Base-by-base conservation (phyloP, 1,140 invertebrate species). In the Neodiprion virginianus region DNA sequence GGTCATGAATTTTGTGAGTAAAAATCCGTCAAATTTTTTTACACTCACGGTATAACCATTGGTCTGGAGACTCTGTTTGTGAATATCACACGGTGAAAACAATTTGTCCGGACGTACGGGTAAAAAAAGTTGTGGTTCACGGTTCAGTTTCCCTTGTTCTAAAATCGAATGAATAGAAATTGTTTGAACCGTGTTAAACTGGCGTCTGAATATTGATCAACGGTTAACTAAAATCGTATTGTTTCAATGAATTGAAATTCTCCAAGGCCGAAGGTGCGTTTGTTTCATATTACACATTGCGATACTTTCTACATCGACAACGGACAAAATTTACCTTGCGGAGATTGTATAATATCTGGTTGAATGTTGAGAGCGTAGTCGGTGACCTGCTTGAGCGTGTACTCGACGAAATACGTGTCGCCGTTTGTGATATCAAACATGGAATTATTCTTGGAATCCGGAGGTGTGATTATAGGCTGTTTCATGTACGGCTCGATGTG, bases 401-500 rank as follows among this genome's bases (percentile, higher is more conserved):
- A 90, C 48, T 89, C 88, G 8, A 90, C 89, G 73, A 90, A 89
- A 75, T 90, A 91, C 10, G 89, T 88, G 81, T 90, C 89, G 21
- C 89, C 88, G 72, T 89, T 88, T 17, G 88, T 89, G 4, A 90
- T 89, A 74, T 89, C 88, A 53, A 89, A 80, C 88, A 89, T 88
- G 3, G 88, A 90, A 76, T 88, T 90, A 75, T 87, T 89, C 68
- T 86, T 85, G 49, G 88, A 88, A 75, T 88, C 87, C 9, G 88
- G 88, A 9, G 88, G 88, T 14, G 87, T 89, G 85, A 91, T 89
- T 83, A 89, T 91, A 75, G 88, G 90, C 83, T 89, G 90, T 85
- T 88, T 91, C 90, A 88, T 90, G 85, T 88, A 89, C 2, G 88
- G 87, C 74, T 89, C 88, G 47, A 89, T 83, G 73, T 88, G 88